Evolutionary conservation across 2,888 invertebrate genomes (phyloP).

Genomic region (Hypena proboscidalis): DNA sequence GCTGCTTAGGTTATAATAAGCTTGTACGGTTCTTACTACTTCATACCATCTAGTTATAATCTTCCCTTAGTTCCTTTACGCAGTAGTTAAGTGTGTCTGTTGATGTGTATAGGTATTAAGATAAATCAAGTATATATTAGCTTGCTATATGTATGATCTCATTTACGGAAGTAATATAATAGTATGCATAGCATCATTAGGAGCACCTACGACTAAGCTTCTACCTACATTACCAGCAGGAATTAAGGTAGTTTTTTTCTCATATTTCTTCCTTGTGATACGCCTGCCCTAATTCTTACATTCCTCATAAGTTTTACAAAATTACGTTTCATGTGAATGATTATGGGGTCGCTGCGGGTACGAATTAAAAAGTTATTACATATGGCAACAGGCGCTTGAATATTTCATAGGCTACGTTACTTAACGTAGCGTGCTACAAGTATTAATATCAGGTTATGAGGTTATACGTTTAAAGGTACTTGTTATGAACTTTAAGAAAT

Average conservation of each 20-base stretch:
- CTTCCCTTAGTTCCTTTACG: no score
- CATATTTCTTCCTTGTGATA: constrained; percentile 12
- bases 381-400: background rate
- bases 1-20: no score
- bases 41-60: no score
- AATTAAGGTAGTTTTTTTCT: no score
- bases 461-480: background rate
- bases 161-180: constrained; percentile 24
- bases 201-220: background rate
- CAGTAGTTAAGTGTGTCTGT: no score
- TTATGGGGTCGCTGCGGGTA: no score
- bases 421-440: constrained; percentile 2
- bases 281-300: constrained; percentile 11
- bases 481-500: constrained; percentile 19
- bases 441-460: constrained; percentile 5
- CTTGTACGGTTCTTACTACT: no score
- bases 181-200: background rate
- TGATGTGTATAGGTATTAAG: no score
- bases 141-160: constrained; percentile 2
- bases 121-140: no score
- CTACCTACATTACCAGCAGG: background rate
- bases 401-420: background rate
- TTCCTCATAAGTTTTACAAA: constrained; percentile 4
- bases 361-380: no score
- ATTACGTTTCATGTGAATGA: no score